Percentiles rank a stretch among this genome's conserved stretches.
These are phyloP conservation scores for Mandrillus leucophaeus DNA, from an alignment of 2,113 vertebrate genomes.

Conservation along the genomic window DNA sequence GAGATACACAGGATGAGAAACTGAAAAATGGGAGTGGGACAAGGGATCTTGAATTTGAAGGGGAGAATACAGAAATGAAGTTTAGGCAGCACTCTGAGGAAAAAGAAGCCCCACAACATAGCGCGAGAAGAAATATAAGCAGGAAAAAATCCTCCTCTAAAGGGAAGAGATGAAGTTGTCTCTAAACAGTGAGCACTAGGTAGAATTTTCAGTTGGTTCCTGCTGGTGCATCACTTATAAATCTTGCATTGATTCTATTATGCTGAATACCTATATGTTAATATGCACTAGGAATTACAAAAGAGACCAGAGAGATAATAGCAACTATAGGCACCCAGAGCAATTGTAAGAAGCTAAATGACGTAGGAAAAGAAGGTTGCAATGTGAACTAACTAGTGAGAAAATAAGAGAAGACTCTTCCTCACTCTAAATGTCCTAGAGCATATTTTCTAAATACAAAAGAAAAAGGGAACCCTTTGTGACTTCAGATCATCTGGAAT, in stretches of 20 bases:
- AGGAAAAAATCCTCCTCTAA: neutral
- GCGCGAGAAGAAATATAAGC: neutral
- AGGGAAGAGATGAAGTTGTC: neutral
- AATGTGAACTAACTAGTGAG: neutral
- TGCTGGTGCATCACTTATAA: neutral
- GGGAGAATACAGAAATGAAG: neutral
- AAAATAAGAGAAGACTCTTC: neutral
- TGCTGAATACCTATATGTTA: neutral
- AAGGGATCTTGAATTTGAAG: neutral
- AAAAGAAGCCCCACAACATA: neutral
- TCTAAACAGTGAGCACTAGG: neutral
- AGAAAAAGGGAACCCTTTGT: neutral
- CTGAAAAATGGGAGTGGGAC: neutral
- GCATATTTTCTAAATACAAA: neutral
- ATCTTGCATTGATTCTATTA: conserved; percentile 2
- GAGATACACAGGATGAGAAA: neutral
- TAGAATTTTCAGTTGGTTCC: neutral
- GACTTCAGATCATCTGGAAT: neutral
- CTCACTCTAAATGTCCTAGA: neutral
- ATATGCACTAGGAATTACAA: neutral
- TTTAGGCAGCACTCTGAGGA: neutral
- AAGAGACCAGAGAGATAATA: neutral
- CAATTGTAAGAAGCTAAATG: neutral
- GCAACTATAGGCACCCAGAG: neutral
- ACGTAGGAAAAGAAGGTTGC: neutral